phyloP scores from a whole-genome alignment of 2,797 vertebrate genomes.

The Enteromius treurensis region DNA sequence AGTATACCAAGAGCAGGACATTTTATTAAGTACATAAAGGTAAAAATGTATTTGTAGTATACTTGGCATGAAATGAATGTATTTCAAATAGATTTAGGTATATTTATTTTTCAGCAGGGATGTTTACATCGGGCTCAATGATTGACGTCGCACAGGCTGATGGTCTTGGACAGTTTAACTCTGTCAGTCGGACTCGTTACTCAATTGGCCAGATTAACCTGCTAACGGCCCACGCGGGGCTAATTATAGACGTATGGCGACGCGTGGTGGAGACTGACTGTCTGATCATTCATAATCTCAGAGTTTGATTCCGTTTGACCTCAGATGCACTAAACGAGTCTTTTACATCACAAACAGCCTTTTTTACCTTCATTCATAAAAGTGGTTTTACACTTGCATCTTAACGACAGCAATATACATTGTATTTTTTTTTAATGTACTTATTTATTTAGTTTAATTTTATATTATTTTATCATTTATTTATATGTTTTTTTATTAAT shows the following conservation, averaged over 20 bases:
- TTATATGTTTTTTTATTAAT: too few relatives aligned
- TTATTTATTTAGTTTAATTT: too few relatives aligned
- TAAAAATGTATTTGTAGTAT: not conserved
- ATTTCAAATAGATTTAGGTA: not conserved
- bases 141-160: not conserved
- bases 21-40: not conserved
- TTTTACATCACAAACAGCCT: not conserved
- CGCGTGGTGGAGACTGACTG: not conserved
- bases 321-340: not conserved
- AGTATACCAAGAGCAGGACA: not conserved
- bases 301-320: not conserved
- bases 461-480: too few relatives aligned
- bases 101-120: not conserved
- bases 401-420: too few relatives aligned
- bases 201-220: slow-evolving; percentile 34
- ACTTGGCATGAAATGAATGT: not conserved
- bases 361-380: too few relatives aligned
- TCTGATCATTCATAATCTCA: slow-evolving; percentile 1
- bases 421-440: too few relatives aligned
- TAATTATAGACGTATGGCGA: slow-evolving; percentile 30
- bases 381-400: too few relatives aligned
- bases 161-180: not conserved
- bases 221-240: slow-evolving; percentile 22
- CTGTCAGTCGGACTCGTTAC: not conserved
- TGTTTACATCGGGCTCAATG: not conserved